Evolutionary conservation across 2,888 invertebrate species (phyloP), one percentile per base, ranked within the genome.

Genomic region (Tenodera sinensis): DNA sequence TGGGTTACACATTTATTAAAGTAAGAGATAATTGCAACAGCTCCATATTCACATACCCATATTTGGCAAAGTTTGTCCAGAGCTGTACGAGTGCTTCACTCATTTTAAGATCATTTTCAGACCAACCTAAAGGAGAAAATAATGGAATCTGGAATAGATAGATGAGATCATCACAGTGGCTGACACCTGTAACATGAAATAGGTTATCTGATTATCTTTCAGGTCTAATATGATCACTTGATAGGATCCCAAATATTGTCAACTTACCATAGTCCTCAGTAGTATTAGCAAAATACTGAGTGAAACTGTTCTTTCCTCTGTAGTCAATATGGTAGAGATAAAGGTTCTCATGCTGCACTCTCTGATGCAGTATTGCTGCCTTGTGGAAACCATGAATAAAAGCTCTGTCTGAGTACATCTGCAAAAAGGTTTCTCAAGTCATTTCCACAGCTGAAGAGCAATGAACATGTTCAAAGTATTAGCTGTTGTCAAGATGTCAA

Each of bases 161-260:
- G 84, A 94, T 92, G 28, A 95, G 91, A 91, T 95, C 95, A 91
- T 95, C 95, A 90, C 94, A 94, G 91, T 95, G 95, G 0, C 94
- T 93, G 0, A 93, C 93, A 83, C 93, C 93, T 93, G 89, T 83
- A 92, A 89, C 89, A 90, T 20, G 85, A 84, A 83, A 88, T 8
- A 42, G 1, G 1, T 12, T 42, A 0, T 12, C 7, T 34, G 34
- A 34, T 42, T 42, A 42, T 42, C 34, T 7, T 34, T 34, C 30
- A 71, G 9, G 6, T 28, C n/a, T 6, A 0, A 54, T 71, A 71
- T 71, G 28, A 27, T 15, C 20, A 20, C 25, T 1, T 15, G 4
- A n/a, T 28, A 28, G 15, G 81, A 28, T 15, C 20, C 15, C 82
- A n/a, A 27, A n/a, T 34, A 7, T 82, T 7, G 81, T 28, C 28